Base-by-base conservation (phyloP, 2,888 invertebrate species). In the Criorhina ranunculi region DNA sequence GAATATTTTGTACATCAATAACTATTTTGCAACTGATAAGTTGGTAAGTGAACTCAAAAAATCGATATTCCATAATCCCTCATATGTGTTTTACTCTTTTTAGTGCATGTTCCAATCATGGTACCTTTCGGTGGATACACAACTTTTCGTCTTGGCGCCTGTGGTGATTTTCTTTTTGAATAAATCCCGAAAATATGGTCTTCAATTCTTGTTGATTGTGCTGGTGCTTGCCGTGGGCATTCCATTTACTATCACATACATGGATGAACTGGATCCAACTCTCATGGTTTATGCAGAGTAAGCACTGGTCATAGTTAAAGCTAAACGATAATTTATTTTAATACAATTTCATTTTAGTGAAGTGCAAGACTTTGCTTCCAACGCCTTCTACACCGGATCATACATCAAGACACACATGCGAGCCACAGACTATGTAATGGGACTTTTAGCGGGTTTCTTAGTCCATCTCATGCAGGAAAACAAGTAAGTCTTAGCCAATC, bases 401-500 rank as follows among this genome's bases (percentile, higher is more conserved):
- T 95, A 95, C 87, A 94, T 95, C n/a, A 95, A 95, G 89, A 95
- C 95, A 0, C 95, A 95, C 87, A 95, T 95, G 95, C 93, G 95
- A 88, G 94, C 95, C 87, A 93, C 93, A n/a, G 93, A 94, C 0
- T 95, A 95, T 88, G 93, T 94, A 79, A 93, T 95, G 88, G 96
- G 95, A 5, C 89, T 96, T 57, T 87, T 95, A 11, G 94, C 94
- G 11, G 95, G 95, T 33, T 95, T 94, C 87, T 89, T 95, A 15
- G 91, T 95, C 5, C 94, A 95, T 90, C 91, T 93, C 83, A 93
- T 95, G 77, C 95, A 95, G 90, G 92, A 92, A 29, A 92, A 93
- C 88, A 91, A 93, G 93, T 91, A 92, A 93, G 92, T 35, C 0
- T 6, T 6, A 6, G 1, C 5, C 0, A 11, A n/a, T 5, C 11